Evolutionary conservation across 2,888 invertebrate genomes (phyloP), one percentile per base, ranked within the genome.

Genomic region (Andricus curvator): DNA sequence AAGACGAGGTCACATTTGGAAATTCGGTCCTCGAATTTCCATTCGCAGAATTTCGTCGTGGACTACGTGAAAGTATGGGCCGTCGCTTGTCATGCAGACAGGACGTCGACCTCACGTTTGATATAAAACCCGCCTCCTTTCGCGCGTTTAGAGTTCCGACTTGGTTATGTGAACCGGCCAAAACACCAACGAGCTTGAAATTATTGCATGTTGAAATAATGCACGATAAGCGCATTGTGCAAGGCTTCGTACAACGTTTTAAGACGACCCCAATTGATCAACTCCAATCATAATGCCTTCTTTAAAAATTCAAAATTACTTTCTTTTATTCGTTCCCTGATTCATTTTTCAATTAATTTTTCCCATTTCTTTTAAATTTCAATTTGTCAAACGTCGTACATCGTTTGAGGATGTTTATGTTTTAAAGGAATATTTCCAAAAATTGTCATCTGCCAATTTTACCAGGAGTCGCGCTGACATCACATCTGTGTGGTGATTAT

Each of bases 61-160:
- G 22, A 25, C 8, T 33, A 74, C 33, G 33, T 74, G 70, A 70
- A 70, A 29, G 66, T 67, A 67, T 41, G 37, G 37, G 9, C 66
- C 66, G 22, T 41, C 37, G 41, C 66, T 67, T 67, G 66, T 67
- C 66, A 67, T 67, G 66, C 66, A 37, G 66, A 41, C 41, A 67
- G 41, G 41, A 67, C 66, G 41, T 67, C 11, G 66, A 67, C 41
- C 66, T 67, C 66, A 22, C 13, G 41, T 67, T 67, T 67, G 66
- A 74, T 74, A 74, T 51, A 74, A 74, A 74, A 74, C 74, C 74
- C 74, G 74, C 74, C 74, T 74, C 33, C 56, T 56, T 74, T 56
- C 56, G 74, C 74, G 33, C 51, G 51, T 17, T 20, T 56, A 29
- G n/a, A 74, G 25, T 74, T 20, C 48, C 17, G 22, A 51, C 51